Evolutionary conservation across 2,888 invertebrate species (phyloP).

Genomic region (Eilema sororculum): DNA sequence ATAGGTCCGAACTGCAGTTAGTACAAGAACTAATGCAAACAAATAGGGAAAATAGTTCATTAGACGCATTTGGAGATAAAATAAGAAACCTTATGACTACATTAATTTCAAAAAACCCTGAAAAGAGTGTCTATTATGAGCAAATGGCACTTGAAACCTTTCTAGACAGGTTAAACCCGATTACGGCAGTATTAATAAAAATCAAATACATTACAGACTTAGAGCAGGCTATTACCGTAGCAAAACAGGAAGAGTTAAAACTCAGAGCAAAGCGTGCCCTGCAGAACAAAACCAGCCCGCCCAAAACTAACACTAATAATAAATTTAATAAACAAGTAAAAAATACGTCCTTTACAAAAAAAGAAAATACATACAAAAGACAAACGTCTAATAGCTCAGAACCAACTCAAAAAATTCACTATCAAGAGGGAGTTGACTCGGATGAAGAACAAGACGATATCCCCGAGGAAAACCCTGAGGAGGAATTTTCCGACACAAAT

Average conservation of each 20-base stretch:
- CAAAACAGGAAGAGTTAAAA: conserved; percentile 47
- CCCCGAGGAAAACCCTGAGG: background rate
- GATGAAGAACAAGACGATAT: conserved; percentile 6
- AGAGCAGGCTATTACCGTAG: conserved; percentile 40
- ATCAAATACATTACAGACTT: conserved; percentile 33
- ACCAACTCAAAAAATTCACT: conserved; percentile 24
- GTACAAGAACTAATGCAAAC: conserved; percentile 34
- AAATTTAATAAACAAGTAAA: no score
- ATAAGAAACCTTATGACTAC: conserved; percentile 12
- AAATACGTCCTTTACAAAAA: background rate
- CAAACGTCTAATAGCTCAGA: background rate
- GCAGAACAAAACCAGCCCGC: no score
- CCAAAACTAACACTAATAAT: no score
- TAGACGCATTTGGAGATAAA: conserved; percentile 30
- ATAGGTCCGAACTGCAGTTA: conserved; percentile 36
- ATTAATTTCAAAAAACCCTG: conserved; percentile 14
- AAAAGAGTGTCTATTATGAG: conserved; percentile 31
- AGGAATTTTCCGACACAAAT: conserved; percentile 7
- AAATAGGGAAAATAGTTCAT: conserved; percentile 23
- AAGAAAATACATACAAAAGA: no score
- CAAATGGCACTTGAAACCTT: conserved; percentile 43
- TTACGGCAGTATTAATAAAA: conserved; percentile 36
- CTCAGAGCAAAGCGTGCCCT: conserved; percentile 10
- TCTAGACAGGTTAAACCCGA: conserved; percentile 41
- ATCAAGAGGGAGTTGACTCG: conserved; percentile 9